Base-by-base conservation (phyloP, 2,797 vertebrate species). In the Sebastes cheni region DNA sequence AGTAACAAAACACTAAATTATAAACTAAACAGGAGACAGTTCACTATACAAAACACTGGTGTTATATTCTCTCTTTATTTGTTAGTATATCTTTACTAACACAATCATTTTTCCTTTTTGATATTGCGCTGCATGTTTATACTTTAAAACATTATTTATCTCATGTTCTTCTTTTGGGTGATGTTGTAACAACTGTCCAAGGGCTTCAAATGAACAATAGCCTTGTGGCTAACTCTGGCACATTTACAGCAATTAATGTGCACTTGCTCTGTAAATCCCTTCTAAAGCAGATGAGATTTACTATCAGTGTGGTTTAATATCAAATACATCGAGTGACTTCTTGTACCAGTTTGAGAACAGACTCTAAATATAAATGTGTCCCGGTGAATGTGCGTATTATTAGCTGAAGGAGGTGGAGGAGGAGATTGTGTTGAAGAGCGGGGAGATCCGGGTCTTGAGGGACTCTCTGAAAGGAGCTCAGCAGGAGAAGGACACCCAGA, bases 371-470 rank as follows among this genome's bases (percentile, higher is more conserved):
- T 54, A 13, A 56, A 55, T 32, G 4, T 30, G 12, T 65, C 2
- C 2, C 62, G 9, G 8, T 66, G 14, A 67, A 8, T 76, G 18
- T 81, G 18, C 86, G 0, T 56, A 20, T 72, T 18, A 61, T 61
- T 81, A 99, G 98, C 87, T 99, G 89, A 97, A 96, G 62, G 95
- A 96, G 91, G 96, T 97, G 80, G 96, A 98, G 88, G 97, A 97
- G 79, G 95, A 97, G 90, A 95, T 98, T 20, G 84, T 97, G 79
- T 84, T 95, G 92, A 99, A 97, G 94, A 98, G 96, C 50, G 98
- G 98, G 29, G 98, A 99, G 94, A 98, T 99, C 89, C 96, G 95
- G 79, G 95, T 99, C 59, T 90, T 99, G 75, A 96, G 98, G 52
- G 98, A 99, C 90, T 97, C 97, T 0, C 94, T 99, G 86, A 96